phyloP scores from a whole-genome alignment of 2,797 vertebrate genomes.

The Galago senegalensis region DNA sequence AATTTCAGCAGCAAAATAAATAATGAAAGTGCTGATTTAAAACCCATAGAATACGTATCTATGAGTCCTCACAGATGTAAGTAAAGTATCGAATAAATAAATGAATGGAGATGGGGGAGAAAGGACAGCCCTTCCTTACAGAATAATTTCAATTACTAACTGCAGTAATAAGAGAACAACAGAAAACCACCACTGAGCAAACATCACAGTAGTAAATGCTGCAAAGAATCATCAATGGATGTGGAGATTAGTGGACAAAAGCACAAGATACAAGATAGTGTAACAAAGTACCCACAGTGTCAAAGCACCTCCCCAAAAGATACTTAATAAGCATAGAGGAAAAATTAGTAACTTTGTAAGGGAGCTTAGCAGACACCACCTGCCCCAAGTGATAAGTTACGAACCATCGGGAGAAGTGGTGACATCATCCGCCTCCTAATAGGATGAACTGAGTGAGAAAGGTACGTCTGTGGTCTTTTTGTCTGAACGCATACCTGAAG shows the following conservation, averaged over 20 bases:
- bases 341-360: not conserved
- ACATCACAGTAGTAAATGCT: not conserved
- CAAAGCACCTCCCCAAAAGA: not conserved
- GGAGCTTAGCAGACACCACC: not conserved
- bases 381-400: not conserved
- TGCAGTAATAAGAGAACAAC: not conserved
- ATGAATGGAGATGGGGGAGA: not conserved
- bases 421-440: not conserved
- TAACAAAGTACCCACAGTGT: not conserved
- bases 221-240: not conserved
- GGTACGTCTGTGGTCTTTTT: not conserved
- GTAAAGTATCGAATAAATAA: conserved; percentile 20
- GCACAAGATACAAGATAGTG: not conserved
- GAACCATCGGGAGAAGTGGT: not conserved
- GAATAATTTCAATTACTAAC: conserved; percentile 7
- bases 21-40: not conserved
- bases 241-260: not conserved
- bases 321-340: not conserved
- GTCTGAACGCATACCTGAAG: conserved; percentile 5
- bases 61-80: not conserved
- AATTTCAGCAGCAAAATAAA: not conserved
- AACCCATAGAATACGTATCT: not conserved
- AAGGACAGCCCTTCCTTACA: not conserved
- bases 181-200: not conserved
- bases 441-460: not conserved